Evolutionary conservation across 30 jellyfish, hydroid and myxozoan genomes (phyloP), one percentile per base, ranked within the genome.

Genomic region (Hydractinia symbiolongicarpus): DNA sequence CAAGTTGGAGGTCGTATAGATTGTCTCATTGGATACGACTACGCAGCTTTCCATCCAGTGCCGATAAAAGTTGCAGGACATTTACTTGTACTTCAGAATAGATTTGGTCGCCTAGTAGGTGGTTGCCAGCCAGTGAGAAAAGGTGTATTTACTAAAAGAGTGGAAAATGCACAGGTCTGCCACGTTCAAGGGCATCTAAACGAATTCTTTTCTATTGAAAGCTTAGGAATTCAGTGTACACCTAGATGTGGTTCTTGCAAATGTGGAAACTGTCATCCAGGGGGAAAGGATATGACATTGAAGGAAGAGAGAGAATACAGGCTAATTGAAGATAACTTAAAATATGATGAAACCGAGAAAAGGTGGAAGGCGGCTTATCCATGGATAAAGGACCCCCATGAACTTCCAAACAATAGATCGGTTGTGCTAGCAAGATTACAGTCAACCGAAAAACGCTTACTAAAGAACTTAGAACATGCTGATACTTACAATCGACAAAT

Each of bases 41-140:
- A 84, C 75, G 88, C 95, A 19, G 51, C 9, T n/a, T 40, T 72
- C 73, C 95, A 89, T 61, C 53, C 86, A 5, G 95, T 85, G 20
- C 79, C 72, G 54, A 66, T 77, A 70, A 84, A 77, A 84, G 82
- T 76, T 71, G 93, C 61, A 70, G 91, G 68, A 30, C 87, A 79
- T 60, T 57, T 83, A 58, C 50, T 89, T 85, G 87, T 89, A 15
- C 84, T 85, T 55, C 84, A 82, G 55, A 64, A 87, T 69, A 89
- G 89, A 76, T 80, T 88, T 64, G 94, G 96, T 67, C 72, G 85
- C 94, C 86, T 83, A 4, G 9, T 82, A 19, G 79, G 84, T 69
- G 87, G 94, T 61, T 83, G 86, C 9, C 67, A 60, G 78, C 78
- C 88, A 77, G 86, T 14, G 30, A 16, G 16, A 10, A 21, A 50